Evolutionary conservation across 2,113 vertebrate species (phyloP).

Genomic region (Tupaia tana): DNA sequence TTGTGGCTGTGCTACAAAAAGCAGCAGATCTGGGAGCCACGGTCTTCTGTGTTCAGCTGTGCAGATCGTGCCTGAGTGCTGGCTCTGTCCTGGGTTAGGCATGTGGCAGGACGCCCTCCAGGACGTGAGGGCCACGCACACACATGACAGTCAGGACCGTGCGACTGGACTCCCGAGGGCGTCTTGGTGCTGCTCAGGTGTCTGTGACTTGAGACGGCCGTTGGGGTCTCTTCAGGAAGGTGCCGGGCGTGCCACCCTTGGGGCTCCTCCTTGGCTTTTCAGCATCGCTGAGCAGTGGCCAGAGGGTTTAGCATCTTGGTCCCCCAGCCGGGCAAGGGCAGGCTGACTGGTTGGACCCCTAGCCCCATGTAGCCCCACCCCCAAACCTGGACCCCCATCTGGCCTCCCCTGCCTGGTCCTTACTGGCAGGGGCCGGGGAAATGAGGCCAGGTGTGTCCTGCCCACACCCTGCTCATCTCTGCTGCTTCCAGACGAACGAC

Average conservation of each 20-base stretch:
- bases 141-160: too few relatives aligned
- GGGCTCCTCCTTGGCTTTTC: too few relatives aligned
- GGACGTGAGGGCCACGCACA: neutral
- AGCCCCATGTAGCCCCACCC: neutral
- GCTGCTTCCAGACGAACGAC: slow-evolving; percentile 92
- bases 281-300: neutral
- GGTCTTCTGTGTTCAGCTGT: rapidly evolving
- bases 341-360: too few relatives aligned
- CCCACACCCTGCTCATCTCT: neutral
- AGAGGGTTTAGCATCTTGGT: neutral
- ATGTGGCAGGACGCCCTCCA: rapidly evolving
- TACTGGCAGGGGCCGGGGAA: too few relatives aligned
- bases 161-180: too few relatives aligned
- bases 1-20: neutral
- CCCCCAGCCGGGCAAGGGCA: neutral
- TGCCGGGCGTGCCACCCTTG: neutral
- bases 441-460: too few relatives aligned
- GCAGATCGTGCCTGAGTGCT: neutral
- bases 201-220: neutral
- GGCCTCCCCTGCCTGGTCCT: neutral
- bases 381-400: too few relatives aligned
- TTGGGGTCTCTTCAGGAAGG: too few relatives aligned
- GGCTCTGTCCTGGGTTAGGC: neutral
- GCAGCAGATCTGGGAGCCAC: neutral
- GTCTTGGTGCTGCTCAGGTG: neutral